phyloP scores from a whole-genome alignment of 2,888 invertebrate species.

The Conistra vaccinii region DNA sequence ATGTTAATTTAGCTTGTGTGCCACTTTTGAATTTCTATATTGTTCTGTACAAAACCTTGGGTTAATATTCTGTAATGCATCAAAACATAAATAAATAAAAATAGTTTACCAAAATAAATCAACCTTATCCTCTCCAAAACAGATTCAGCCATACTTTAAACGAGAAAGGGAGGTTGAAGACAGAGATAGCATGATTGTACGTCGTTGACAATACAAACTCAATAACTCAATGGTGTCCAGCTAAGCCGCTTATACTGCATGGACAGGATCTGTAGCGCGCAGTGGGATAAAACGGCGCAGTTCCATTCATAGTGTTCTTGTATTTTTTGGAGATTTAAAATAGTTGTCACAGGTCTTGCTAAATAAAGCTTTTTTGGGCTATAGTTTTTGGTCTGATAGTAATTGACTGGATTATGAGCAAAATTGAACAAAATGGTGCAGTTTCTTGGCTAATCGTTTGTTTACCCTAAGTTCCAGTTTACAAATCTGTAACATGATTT shows the following conservation, averaged over 20 bases:
- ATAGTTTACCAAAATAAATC: conserved; percentile 20
- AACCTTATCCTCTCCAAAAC: conserved; percentile 11
- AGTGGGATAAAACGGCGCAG: conserved; percentile 19
- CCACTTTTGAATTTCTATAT: no score
- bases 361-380: background rate
- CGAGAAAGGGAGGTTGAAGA: conserved; percentile 7
- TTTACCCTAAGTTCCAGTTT: background rate
- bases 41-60: no score
- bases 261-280: conserved; percentile 51
- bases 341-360: background rate
- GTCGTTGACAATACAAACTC: conserved; percentile 67
- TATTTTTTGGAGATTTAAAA: conserved; percentile 19
- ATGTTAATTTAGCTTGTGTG: no score
- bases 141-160: conserved; percentile 32
- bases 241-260: conserved; percentile 69
- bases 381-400: background rate
- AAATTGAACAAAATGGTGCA: background rate
- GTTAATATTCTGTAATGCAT: no score
- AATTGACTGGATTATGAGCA: background rate
- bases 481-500: background rate
- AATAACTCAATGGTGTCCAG: conserved; percentile 69
- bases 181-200: conserved; percentile 39
- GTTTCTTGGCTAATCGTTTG: background rate
- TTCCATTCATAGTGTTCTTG: background rate
- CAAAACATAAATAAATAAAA: no score